A percentile compares a stretch with the other conserved stretches of the same genome.
phyloP scores from a whole-genome alignment of 2,797 vertebrate genomes.

The Knipowitschia caucasica region DNA sequence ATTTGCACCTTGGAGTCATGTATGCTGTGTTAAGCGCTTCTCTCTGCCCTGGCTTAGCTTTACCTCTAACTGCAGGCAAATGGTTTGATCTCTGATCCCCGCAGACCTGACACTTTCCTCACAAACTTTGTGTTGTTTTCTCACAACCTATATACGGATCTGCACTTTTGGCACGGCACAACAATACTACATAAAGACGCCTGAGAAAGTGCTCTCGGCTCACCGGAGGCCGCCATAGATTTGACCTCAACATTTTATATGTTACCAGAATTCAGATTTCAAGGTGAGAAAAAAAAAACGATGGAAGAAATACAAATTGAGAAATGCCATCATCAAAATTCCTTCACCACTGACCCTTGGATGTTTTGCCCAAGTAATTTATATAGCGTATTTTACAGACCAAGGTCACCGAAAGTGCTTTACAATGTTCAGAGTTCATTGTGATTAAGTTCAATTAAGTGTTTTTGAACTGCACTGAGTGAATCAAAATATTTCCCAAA shows the following conservation, averaged over 20 bases:
- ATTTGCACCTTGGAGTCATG: conserved; percentile 60
- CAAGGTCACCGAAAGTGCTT: too few relatives aligned
- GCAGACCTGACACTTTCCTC: conserved; percentile 49
- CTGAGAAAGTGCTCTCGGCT: conserved; percentile 13
- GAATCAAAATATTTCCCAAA: too few relatives aligned
- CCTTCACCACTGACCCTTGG: too few relatives aligned
- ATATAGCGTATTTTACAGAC: too few relatives aligned
- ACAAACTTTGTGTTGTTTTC: conserved; percentile 40
- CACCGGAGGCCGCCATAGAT: conserved; percentile 17
- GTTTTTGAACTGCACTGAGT: too few relatives aligned
- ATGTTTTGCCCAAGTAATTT: too few relatives aligned
- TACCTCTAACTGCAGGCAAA: conserved; percentile 56
- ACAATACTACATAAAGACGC: conserved; percentile 37
- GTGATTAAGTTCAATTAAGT: too few relatives aligned
- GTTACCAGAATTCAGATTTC: conserved; percentile 6
- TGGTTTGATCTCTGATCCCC: conserved; percentile 67
- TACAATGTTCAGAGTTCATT: too few relatives aligned
- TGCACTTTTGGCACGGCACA: conserved; percentile 35
- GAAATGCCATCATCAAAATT: too few relatives aligned
- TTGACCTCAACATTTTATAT: conserved; percentile 1
- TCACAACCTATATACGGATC: conserved; percentile 44
- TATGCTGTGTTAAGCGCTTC: conserved; percentile 56
- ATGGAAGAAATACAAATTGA: too few relatives aligned
- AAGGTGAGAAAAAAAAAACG: too few relatives aligned
- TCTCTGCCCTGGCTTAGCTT: conserved; percentile 37